phyloP scores from a whole-genome alignment of 2,888 invertebrate species.

The Meiosimyza platycephala region DNA sequence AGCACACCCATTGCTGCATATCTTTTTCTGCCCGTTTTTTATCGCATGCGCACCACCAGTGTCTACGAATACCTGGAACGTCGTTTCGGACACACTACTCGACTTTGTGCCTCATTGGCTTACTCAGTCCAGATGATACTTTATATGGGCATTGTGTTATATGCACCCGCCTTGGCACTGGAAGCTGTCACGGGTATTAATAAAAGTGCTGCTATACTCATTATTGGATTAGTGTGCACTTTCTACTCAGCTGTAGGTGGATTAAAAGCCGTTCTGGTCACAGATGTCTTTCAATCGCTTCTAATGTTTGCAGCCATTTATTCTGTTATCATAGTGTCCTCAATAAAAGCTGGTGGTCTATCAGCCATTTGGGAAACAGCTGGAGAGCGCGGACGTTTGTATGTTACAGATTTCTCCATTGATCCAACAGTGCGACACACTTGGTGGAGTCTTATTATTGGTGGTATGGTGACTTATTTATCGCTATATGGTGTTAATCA shows the following conservation, averaged over 20 bases:
- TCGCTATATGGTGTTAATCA: slow-evolving; percentile 90
- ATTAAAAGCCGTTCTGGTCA: slow-evolving; percentile 90
- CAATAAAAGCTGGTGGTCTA: slow-evolving; percentile 78
- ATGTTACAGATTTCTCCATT: slow-evolving; percentile 75
- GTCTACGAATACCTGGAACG: slow-evolving; percentile 93
- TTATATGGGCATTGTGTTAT: slow-evolving; percentile 94
- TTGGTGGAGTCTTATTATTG: slow-evolving; percentile 84
- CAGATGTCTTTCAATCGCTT: slow-evolving; percentile 86
- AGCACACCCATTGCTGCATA: slow-evolving; percentile 83
- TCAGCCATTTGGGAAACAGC: slow-evolving; percentile 79
- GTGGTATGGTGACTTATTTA: slow-evolving; percentile 83
- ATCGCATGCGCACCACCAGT: slow-evolving; percentile 82
- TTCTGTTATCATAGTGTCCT: slow-evolving; percentile 80
- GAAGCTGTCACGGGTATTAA: slow-evolving; percentile 85
- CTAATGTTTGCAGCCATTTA: slow-evolving; percentile 89
- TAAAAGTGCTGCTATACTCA: slow-evolving; percentile 77
- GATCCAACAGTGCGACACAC: slow-evolving; percentile 87
- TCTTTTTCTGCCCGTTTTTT: slow-evolving; percentile 87
- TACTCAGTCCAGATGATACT: slow-evolving; percentile 92
- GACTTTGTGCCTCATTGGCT: slow-evolving; percentile 83
- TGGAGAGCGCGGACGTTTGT: slow-evolving; percentile 75
- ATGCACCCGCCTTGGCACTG: slow-evolving; percentile 91
- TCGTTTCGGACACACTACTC: slow-evolving; percentile 82
- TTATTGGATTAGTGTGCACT: slow-evolving; percentile 79
- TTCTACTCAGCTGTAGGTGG: slow-evolving; percentile 91